Conservation (phyloP, 1,140 invertebrate genomes). For the Bradynema listronoti region DNA sequence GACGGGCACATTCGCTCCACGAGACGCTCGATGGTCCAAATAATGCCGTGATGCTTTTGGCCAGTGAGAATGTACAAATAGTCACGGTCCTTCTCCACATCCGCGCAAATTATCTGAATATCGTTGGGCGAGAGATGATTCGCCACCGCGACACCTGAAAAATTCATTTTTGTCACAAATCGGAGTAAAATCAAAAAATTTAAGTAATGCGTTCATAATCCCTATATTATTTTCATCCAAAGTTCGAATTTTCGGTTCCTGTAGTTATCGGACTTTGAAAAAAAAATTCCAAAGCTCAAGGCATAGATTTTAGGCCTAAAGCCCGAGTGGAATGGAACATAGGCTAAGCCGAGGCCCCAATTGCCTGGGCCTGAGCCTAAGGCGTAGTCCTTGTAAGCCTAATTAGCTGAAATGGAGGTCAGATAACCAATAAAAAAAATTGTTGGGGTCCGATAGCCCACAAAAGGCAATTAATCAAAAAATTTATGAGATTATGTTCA, state of each 20-base stretch:
- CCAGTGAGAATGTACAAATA: constrained; percentile 40
- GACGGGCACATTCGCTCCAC: constrained; percentile 29
- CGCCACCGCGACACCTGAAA: constrained; percentile 32
- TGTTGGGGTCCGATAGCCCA: no score
- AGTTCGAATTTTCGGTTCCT: not conserved
- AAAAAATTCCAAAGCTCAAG: no score
- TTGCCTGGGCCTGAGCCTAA: no score
- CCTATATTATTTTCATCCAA: not conserved
- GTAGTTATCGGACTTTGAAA: not conserved
- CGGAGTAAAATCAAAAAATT: not conserved
- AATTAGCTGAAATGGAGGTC: no score
- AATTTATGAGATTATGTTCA: no score
- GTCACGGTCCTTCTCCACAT: constrained; percentile 28
- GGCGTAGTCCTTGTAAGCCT: no score
- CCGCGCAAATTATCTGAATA: constrained; percentile 40
- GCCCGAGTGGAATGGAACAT: no score
- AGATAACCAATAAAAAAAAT: no score
- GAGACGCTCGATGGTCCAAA: constrained; percentile 33
- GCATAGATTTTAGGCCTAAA: no score
- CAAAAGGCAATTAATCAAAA: no score
- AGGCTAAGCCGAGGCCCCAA: no score
- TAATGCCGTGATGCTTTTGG: constrained; percentile 36
- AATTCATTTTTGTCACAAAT: not conserved
- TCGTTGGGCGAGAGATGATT: constrained; percentile 43
- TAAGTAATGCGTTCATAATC: not conserved